phyloP scores from a whole-genome alignment of 2,888 invertebrate genomes.

The Ryuthela nishihirai region DNA sequence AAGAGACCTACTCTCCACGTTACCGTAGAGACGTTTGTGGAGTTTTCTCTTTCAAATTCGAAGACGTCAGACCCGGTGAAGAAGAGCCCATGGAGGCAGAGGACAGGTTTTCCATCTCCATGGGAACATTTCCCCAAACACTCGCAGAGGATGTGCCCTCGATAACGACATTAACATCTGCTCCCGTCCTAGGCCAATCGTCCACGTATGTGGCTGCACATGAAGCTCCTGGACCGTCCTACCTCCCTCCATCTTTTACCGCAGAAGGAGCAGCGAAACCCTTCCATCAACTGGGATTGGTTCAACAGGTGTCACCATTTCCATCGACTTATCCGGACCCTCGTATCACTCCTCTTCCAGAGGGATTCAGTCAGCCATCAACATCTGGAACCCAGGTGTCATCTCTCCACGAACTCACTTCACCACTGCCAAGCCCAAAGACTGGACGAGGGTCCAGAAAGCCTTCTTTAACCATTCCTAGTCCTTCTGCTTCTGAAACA shows the following conservation, averaged over 20 bases:
- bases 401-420: constrained; percentile 23
- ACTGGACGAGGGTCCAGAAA: constrained; percentile 10
- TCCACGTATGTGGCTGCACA: background rate
- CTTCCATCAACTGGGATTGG: constrained; percentile 11
- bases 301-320: constrained; percentile 5
- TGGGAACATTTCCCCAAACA: constrained; percentile 31
- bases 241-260: constrained; percentile 18
- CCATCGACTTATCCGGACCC: constrained; percentile 14
- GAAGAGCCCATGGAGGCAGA: constrained; percentile 31
- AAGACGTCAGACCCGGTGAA: constrained; percentile 38
- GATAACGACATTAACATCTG: constrained; percentile 15
- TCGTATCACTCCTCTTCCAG: constrained; percentile 8
- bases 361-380: constrained; percentile 1
- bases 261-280: constrained; percentile 8
- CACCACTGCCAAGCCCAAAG: constrained; percentile 20
- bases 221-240: constrained; percentile 29
- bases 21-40: constrained; percentile 54
- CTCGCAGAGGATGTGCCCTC: constrained; percentile 15
- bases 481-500: constrained; percentile 18
- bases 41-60: constrained; percentile 43
- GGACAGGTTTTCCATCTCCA: constrained; percentile 28
- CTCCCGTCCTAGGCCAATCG: constrained; percentile 5
- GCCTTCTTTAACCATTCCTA: constrained; percentile 31
- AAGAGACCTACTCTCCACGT: constrained; percentile 56
- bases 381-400: constrained; percentile 4